Conservation (phyloP, 2,797 vertebrate species). For the Mormyrus proboscirostris region DNA sequence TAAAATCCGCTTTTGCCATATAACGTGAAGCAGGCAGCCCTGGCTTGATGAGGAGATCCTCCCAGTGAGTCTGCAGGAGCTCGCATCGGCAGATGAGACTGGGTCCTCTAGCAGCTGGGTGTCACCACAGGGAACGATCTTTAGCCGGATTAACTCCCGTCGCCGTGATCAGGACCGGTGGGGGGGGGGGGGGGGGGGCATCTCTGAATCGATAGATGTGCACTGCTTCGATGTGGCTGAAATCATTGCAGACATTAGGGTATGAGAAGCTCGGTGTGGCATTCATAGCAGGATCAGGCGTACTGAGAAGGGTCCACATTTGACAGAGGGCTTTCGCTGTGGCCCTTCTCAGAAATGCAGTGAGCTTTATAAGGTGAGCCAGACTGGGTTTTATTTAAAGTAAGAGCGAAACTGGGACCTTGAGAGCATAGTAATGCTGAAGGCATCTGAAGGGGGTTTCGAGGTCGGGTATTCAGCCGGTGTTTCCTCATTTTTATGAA, state of each 20-base stretch:
- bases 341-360: slow-evolving; percentile 18
- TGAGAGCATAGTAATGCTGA: neutral
- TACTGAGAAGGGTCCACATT: neutral
- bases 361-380: slow-evolving; percentile 5
- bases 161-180: slow-evolving; percentile 2
- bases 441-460: neutral
- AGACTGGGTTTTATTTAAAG: neutral
- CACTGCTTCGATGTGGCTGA: slow-evolving; percentile 7
- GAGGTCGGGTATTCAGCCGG: neutral
- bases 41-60: neutral
- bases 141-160: slow-evolving; percentile 13
- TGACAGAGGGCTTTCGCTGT: slow-evolving; percentile 7
- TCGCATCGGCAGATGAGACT: neutral
- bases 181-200: neutral
- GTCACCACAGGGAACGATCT: neutral
- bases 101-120: neutral
- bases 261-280: neutral
- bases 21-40: neutral
- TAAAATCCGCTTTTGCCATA: neutral
- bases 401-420: neutral
- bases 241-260: neutral
- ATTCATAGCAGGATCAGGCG: slow-evolving; percentile 18
- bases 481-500: neutral
- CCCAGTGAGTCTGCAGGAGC: neutral
- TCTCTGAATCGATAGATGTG: neutral